Conservation (phyloP, 2,113 vertebrate genomes). For the Glaucomys volans region DNA sequence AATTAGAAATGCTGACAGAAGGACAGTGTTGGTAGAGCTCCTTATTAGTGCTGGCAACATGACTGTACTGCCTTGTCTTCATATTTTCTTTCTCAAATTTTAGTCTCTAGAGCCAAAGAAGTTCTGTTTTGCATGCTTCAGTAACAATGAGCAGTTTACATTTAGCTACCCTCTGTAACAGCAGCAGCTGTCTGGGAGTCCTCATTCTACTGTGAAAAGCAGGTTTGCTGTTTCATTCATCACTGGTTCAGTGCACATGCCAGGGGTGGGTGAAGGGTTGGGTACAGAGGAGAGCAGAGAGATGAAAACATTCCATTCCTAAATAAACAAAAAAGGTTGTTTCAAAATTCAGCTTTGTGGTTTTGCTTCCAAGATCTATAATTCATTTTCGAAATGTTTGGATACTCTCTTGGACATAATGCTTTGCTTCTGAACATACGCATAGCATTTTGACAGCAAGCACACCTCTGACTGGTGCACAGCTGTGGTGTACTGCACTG, state of each 20-base stretch:
- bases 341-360: neutral
- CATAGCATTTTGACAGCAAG: neutral
- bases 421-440: neutral
- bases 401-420: neutral
- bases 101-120: neutral
- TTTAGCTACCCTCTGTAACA: constrained; percentile 21
- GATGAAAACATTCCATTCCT: neutral
- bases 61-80: neutral
- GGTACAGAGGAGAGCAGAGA: neutral
- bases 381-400: constrained; percentile 11
- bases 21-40: neutral
- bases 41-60: neutral
- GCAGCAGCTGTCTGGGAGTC: constrained; percentile 41
- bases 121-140: constrained; percentile 34
- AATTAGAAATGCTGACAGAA: constrained; percentile 46
- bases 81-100: constrained; percentile 55
- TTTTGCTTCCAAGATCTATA: constrained; percentile 17
- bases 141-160: constrained; percentile 36
- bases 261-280: neutral
- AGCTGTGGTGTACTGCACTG: neutral
- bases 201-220: constrained; percentile 45
- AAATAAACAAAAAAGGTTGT: constrained; percentile 44
- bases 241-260: neutral
- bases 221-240: constrained; percentile 4
- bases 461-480: neutral